phyloP scores from a whole-genome alignment of 2,797 vertebrate species.

The Heteromormyrus szaboi region DNA sequence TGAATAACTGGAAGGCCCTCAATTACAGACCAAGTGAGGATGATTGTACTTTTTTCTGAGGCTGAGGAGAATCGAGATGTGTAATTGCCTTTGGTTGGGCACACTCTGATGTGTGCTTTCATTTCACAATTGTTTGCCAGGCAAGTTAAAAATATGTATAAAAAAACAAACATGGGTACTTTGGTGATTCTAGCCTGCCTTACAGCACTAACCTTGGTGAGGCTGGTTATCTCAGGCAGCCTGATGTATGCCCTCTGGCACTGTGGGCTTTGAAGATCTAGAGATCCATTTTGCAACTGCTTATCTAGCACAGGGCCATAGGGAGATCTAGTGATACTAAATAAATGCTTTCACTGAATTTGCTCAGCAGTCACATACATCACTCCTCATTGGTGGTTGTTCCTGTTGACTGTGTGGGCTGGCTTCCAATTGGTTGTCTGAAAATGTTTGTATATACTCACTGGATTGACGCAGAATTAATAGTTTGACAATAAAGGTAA shows the following conservation, averaged over 20 bases:
- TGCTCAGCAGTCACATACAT: background rate
- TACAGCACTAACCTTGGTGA: background rate
- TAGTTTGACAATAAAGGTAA: background rate
- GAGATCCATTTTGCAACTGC: background rate
- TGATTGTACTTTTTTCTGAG: background rate
- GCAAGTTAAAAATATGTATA: background rate
- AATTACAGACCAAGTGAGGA: background rate
- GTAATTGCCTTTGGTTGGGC: background rate
- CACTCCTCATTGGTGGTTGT: background rate
- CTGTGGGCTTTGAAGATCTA: background rate
- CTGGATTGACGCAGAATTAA: background rate
- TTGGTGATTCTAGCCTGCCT: background rate
- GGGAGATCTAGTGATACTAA: background rate
- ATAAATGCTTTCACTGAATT: background rate
- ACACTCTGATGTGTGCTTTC: background rate
- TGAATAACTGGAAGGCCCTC: background rate
- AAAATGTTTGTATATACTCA: background rate
- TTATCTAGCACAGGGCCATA: background rate
- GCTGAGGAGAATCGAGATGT: background rate
- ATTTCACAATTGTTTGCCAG: background rate
- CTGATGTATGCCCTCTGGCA: background rate
- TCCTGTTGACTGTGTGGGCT: background rate
- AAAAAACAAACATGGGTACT: background rate
- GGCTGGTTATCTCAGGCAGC: background rate
- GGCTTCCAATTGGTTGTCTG: background rate